Percentiles rank a stretch among this genome's conserved stretches.
Conservation (phyloP, 2,797 vertebrate species). For the Scyliorhinus canicula region DNA sequence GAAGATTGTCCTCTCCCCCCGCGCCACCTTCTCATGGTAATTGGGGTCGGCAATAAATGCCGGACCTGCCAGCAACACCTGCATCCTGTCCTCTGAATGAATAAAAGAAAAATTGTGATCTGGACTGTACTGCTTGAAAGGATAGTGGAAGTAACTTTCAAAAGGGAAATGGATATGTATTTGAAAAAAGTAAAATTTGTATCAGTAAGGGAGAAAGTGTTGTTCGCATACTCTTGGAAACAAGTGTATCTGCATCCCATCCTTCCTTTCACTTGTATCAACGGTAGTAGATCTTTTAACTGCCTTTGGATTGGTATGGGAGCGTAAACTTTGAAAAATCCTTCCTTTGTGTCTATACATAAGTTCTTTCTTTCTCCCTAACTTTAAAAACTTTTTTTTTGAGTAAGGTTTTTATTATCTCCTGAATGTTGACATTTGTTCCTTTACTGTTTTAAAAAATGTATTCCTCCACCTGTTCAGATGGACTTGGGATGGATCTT, state of each 20-base stretch:
- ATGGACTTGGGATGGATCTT: not conserved
- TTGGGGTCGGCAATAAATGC: too few relatives aligned
- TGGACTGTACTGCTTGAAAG: not conserved
- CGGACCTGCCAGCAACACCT: too few relatives aligned
- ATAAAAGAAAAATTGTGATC: not conserved
- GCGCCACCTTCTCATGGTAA: too few relatives aligned
- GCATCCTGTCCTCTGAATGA: not conserved
- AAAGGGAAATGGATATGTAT: not conserved
- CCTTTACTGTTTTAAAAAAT: not conserved
- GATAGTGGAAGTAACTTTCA: not conserved
- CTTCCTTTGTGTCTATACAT: not conserved
- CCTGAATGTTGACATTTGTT: not conserved
- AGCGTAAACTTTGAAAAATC: not conserved
- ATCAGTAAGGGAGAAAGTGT: not conserved
- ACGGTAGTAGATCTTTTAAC: not conserved
- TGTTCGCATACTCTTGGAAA: not conserved
- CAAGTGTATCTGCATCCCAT: not conserved
- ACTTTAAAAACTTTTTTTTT: not conserved
- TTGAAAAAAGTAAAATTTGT: not conserved
- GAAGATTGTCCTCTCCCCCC: too few relatives aligned
- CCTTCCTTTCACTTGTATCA: not conserved
- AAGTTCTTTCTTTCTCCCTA: not conserved
- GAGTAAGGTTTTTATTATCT: not conserved
- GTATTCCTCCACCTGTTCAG: not conserved
- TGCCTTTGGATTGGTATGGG: not conserved